phyloP scores from a whole-genome alignment of 2,888 invertebrate species.

The Arge pagana region DNA sequence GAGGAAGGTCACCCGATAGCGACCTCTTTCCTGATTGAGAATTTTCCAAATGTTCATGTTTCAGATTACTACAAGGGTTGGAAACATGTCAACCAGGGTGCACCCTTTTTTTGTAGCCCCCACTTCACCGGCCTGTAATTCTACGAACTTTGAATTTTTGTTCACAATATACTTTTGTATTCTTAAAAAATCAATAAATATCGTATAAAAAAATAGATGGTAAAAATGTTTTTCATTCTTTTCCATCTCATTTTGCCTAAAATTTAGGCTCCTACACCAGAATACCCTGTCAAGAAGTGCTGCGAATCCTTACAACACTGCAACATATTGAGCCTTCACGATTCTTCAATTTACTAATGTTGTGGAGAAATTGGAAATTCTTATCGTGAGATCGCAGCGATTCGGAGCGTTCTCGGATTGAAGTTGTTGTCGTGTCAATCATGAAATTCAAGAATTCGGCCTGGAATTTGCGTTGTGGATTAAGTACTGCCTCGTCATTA shows the following conservation, averaged over 20 bases:
- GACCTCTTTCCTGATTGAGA: neutral
- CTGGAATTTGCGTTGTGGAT: slow-evolving; percentile 18
- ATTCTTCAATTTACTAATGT: slow-evolving; percentile 24
- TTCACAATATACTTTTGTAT: too few relatives aligned
- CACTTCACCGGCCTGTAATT: too few relatives aligned
- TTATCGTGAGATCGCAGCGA: slow-evolving; percentile 26
- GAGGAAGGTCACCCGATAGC: neutral
- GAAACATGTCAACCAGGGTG: too few relatives aligned
- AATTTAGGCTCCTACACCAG: too few relatives aligned
- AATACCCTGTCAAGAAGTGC: slow-evolving; percentile 26
- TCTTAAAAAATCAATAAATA: too few relatives aligned
- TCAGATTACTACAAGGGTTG: too few relatives aligned
- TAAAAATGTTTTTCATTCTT: too few relatives aligned
- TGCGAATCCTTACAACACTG: slow-evolving; percentile 26
- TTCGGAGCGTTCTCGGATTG: slow-evolving; percentile 31
- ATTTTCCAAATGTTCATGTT: neutral
- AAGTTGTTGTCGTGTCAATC: slow-evolving; percentile 26
- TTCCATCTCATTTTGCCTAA: too few relatives aligned
- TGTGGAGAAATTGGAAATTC: slow-evolving; percentile 28
- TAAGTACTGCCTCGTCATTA: slow-evolving; percentile 2
- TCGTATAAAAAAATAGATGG: too few relatives aligned
- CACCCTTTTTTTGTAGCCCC: too few relatives aligned
- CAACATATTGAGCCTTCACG: neutral
- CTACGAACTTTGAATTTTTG: too few relatives aligned
- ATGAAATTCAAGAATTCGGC: slow-evolving; percentile 26